phyloP scores from a whole-genome alignment of 37 sponge, comb jelly and placozoan species.

The Hexactinellida sp. region DNA sequence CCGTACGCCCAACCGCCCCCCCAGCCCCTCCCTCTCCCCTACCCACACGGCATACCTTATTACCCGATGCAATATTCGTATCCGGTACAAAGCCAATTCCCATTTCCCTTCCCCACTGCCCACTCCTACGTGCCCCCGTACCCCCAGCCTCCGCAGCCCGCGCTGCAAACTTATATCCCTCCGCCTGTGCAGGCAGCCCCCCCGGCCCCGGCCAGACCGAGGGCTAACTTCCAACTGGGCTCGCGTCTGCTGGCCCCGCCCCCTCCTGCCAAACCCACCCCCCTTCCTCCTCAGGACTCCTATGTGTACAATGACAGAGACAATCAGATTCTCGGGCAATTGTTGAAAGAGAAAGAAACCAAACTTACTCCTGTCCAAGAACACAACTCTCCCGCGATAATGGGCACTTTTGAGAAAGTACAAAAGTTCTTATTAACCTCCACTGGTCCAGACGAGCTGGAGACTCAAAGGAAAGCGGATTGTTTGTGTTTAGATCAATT shows the following conservation, averaged over 20 bases:
- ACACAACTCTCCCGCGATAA: background rate
- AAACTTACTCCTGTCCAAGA: background rate
- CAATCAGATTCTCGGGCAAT: background rate
- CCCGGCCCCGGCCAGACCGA: background rate
- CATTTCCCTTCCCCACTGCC: background rate
- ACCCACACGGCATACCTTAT: background rate
- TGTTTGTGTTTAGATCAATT: background rate
- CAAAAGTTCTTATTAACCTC: background rate
- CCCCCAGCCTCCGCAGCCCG: background rate
- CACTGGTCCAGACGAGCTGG: background rate
- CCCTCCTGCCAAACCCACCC: background rate
- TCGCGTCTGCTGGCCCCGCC: background rate
- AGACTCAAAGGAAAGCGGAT: background rate
- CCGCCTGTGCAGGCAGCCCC: background rate
- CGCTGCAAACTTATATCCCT: background rate
- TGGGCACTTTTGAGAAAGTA: background rate
- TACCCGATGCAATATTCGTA: background rate
- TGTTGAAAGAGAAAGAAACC: background rate
- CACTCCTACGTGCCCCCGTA: background rate
- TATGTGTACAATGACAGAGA: constrained; percentile 1
- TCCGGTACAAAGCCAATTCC: background rate
- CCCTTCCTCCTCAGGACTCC: background rate
- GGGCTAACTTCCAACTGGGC: background rate
- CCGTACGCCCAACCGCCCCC: background rate
- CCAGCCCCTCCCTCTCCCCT: background rate